Evolutionary conservation across 2,888 invertebrate species (phyloP), one percentile per base, ranked within the genome.

Genomic region (Yponomeuta cagnagella): DNA sequence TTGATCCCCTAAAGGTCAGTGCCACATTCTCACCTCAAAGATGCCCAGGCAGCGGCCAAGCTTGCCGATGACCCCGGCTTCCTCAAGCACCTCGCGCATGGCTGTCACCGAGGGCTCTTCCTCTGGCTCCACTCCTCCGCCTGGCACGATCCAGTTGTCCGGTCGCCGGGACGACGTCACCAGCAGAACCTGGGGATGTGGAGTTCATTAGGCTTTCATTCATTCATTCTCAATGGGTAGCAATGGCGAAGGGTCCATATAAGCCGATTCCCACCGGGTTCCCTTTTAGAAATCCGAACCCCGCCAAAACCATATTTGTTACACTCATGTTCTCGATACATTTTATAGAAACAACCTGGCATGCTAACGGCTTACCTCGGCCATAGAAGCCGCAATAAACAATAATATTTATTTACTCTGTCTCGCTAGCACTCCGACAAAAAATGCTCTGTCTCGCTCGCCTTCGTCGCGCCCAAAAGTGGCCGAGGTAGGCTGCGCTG

Each of bases 71-170:
- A 98, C 98, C 68, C 99, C 99, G 72, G 99, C 99, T 86, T 99
- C 99, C 86, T 99, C 99, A 75, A 96, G 93, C 69, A 98, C 97
- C 92, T 99, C 99, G 71, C 99, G 94, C 79, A 96, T 95, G 37
- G 99, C 99, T 37, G 99, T 98, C 75, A 96, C 96, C 74, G 96
- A 95, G 52, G 98, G 95, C 83, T 95, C 95, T 82, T 97, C 97
- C 80, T 99, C 98, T 0, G 98, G 98, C 88, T 99, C 99, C 72
- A 99, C 96, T 63, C 99, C 99, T 65, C 99, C 99, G 72, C 99
- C 99, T 70, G 99, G 99, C 76, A 99, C 97, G 78, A 99, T 97
- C 98, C 98, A 98, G 84, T 96, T 95, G 85, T 97, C 97, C 3
- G 97, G 96, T 80, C 96, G 95, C 77, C 97, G 94, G 75, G 97